Percentiles rank a stretch among this genome's conserved stretches.
These are phyloP conservation scores for Emesis russula DNA, from an alignment of 2,888 invertebrate genomes.

Conservation along the genomic window DNA sequence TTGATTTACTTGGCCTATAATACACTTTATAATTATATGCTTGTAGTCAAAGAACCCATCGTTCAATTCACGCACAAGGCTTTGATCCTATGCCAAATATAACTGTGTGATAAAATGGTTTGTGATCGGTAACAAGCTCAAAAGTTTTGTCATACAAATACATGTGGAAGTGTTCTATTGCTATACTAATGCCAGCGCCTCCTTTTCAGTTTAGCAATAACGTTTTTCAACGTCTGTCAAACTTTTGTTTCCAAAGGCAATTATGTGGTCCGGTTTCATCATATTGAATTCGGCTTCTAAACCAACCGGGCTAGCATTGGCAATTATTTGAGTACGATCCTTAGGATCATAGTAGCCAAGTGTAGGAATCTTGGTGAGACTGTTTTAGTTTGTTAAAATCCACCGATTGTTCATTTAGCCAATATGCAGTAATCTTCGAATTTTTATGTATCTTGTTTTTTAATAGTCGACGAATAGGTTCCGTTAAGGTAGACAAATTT, in stretches of 20 bases:
- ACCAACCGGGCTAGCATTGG: slow-evolving; percentile 83
- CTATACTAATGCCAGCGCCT: slow-evolving; percentile 86
- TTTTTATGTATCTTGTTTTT: slow-evolving; percentile 50
- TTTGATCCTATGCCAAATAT: slow-evolving; percentile 88
- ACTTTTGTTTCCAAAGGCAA: slow-evolving; percentile 86
- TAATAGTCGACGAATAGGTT: slow-evolving; percentile 61
- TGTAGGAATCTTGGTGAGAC: slow-evolving; percentile 42
- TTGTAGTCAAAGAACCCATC: slow-evolving; percentile 89
- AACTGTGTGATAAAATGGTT: slow-evolving; percentile 90
- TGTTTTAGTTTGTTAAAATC: slow-evolving; percentile 77
- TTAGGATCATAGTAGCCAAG: slow-evolving; percentile 77
- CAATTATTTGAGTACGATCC: slow-evolving; percentile 75
- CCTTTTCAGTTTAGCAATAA: slow-evolving; percentile 88
- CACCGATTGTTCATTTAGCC: slow-evolving; percentile 51
- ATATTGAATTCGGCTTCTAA: slow-evolving; percentile 75
- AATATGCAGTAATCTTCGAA: slow-evolving; percentile 62
- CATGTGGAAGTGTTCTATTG: slow-evolving; percentile 82
- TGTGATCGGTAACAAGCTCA: slow-evolving; percentile 88
- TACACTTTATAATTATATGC: slow-evolving; percentile 87
- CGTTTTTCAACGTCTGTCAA: slow-evolving; percentile 83
- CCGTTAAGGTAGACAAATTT: slow-evolving; percentile 68
- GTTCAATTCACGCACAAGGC: slow-evolving; percentile 89
- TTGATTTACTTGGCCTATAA: slow-evolving; percentile 77
- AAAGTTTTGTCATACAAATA: slow-evolving; percentile 81
- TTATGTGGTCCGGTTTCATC: slow-evolving; percentile 74